A percentile compares a stretch with the other conserved stretches of the same genome.
These are phyloP conservation scores for Hephaestus fuliginosus DNA, from an alignment of 2,797 vertebrate genomes.

Conservation along the genomic window DNA sequence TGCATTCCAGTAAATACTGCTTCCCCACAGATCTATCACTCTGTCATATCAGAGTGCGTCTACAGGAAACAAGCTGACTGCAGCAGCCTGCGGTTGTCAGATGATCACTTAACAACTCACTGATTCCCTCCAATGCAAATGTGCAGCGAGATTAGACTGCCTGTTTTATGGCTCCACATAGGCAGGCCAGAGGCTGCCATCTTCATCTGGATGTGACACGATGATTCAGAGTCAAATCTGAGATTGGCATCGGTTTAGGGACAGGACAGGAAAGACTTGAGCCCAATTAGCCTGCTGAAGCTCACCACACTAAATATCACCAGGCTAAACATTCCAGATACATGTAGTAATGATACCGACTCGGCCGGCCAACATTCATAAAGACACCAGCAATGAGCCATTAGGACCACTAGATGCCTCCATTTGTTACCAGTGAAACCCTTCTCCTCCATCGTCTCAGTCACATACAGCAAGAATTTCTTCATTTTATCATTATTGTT, in stretches of 20 bases:
- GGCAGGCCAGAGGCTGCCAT: slow-evolving; percentile 22
- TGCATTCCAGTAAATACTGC: background rate
- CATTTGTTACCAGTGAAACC: slow-evolving; percentile 43
- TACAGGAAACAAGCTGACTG: slow-evolving; percentile 34
- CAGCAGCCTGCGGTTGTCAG: slow-evolving; percentile 43
- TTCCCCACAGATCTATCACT: background rate
- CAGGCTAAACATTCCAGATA: slow-evolving; percentile 26
- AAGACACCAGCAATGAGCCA: slow-evolving; percentile 43
- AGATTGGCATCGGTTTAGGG: slow-evolving; percentile 38
- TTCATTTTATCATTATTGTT: background rate
- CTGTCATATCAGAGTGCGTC: background rate
- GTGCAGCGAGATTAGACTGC: slow-evolving; percentile 42
- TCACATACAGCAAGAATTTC: background rate
- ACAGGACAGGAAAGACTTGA: slow-evolving; percentile 42
- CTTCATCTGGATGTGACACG: slow-evolving; percentile 40
- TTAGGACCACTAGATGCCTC: slow-evolving; percentile 70
- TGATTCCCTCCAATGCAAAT: slow-evolving; percentile 68
- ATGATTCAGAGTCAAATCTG: slow-evolving; percentile 69
- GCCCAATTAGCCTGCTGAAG: slow-evolving; percentile 30
- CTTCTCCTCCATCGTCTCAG: background rate
- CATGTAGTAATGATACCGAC: slow-evolving; percentile 13
- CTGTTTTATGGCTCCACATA: slow-evolving; percentile 44
- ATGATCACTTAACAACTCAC: slow-evolving; percentile 45
- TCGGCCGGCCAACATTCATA: slow-evolving; percentile 16
- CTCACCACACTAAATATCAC: slow-evolving; percentile 21